These are phyloP conservation scores for Aplysina aerophoba DNA, from an alignment of 37 sponge, comb jelly and placozoan genomes.

Conservation along the genomic window DNA sequence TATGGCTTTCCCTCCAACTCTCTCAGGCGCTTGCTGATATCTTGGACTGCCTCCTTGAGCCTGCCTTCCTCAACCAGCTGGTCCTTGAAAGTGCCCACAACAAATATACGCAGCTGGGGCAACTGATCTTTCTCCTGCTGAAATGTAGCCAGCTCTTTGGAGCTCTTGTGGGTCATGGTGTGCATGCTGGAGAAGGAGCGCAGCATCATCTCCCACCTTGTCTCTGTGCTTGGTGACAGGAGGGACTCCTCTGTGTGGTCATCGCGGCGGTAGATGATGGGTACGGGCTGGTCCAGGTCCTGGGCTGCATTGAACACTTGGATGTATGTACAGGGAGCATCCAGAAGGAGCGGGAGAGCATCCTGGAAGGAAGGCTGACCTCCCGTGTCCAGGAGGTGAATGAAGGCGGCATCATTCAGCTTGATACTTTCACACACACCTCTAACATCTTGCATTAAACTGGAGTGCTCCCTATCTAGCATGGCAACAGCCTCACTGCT, in stretches of 20 bases:
- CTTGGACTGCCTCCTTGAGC: neutral
- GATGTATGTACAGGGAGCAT: constrained; percentile 10
- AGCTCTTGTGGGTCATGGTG: constrained; percentile 2
- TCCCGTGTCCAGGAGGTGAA: constrained; percentile 12
- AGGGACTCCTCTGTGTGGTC: constrained; percentile 5
- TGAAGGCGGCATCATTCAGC: constrained; percentile 6
- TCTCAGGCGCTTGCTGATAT: neutral
- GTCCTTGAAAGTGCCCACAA: constrained; percentile 19
- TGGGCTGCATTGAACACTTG: constrained; percentile 13
- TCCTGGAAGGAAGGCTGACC: constrained; percentile 23
- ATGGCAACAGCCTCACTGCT: too few species aligned
- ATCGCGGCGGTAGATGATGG: neutral
- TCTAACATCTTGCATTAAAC: too few species aligned
- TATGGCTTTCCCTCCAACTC: neutral
- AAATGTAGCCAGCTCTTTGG: constrained; percentile 1
- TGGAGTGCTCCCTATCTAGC: too few species aligned
- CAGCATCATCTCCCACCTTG: constrained; percentile 1
- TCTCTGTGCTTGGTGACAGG: neutral
- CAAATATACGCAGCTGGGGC: neutral
- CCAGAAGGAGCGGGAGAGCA: constrained; percentile 13
- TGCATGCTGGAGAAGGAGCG: constrained; percentile 7
- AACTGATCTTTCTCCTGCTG: neutral
- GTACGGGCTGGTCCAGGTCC: constrained; percentile 19
- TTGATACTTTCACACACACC: too few species aligned
- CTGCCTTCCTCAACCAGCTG: neutral